Percentiles rank a stretch among this genome's conserved stretches.
These are phyloP conservation scores for Eremophila alpestris DNA, from an alignment of 2,797 vertebrate species.

Conservation along the genomic window DNA sequence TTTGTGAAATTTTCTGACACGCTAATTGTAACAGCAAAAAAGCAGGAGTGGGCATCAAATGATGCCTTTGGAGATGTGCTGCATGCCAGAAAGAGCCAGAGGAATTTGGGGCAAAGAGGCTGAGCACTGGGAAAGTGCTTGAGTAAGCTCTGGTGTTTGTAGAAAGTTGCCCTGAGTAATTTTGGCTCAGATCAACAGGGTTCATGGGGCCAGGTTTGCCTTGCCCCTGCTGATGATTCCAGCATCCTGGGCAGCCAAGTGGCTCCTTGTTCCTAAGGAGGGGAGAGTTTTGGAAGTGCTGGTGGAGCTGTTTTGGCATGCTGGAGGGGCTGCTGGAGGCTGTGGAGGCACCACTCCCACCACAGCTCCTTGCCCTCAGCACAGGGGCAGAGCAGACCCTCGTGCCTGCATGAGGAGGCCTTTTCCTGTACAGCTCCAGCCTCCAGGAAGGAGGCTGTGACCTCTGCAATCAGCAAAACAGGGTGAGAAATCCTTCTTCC, in stretches of 20 bases:
- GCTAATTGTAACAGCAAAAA: not conserved
- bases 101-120: not conserved
- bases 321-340: not conserved
- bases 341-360: not conserved
- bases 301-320: not conserved
- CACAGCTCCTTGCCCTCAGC: not conserved
- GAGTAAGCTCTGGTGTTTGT: not conserved
- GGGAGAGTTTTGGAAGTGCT: not conserved
- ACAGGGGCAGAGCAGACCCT: not conserved
- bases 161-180: not conserved
- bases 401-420: not conserved
- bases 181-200: not conserved
- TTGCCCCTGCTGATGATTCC: not conserved
- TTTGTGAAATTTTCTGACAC: not conserved
- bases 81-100: not conserved
- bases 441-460: not conserved
- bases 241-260: not conserved
- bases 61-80: not conserved
- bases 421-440: not conserved
- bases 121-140: not conserved
- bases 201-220: not conserved
- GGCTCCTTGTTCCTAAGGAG: not conserved
- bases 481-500: conserved; percentile 24
- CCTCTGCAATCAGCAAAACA: not conserved
- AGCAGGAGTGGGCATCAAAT: not conserved